These are phyloP conservation scores for Danio choprae DNA, from an alignment of 2,797 vertebrate genomes.

Conservation along the genomic window DNA sequence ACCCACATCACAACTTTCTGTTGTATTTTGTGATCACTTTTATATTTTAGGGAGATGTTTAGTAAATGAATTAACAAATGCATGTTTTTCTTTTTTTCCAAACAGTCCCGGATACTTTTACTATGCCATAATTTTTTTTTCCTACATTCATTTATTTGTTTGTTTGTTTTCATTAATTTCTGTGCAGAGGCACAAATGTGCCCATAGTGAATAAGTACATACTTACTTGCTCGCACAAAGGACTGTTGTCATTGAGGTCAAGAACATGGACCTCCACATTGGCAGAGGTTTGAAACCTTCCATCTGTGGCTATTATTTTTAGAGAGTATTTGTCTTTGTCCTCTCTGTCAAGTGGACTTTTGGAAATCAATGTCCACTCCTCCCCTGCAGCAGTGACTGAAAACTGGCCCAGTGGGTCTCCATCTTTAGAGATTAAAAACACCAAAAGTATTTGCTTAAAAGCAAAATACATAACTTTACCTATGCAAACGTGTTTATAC, in stretches of 20 bases:
- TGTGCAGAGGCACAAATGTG: neutral
- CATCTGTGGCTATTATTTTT: constrained; percentile 90
- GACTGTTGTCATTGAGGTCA: constrained; percentile 97
- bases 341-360: constrained; percentile 90
- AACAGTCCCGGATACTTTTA: too few relatives aligned
- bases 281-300: constrained; percentile 87
- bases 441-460: neutral
- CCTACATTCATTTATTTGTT: neutral
- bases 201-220: neutral
- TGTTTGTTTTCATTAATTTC: too few relatives aligned
- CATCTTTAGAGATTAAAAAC: constrained; percentile 78
- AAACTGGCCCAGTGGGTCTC: constrained; percentile 90
- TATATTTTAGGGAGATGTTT: neutral
- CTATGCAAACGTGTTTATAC: constrained; percentile 7
- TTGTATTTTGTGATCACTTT: neutral
- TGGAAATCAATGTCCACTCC: constrained; percentile 89
- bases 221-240: constrained; percentile 91
- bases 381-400: constrained; percentile 84
- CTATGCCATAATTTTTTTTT: neutral
- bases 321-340: constrained; percentile 85
- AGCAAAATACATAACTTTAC: constrained; percentile 4
- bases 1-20: neutral
- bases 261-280: constrained; percentile 89
- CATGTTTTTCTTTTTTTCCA: too few relatives aligned
- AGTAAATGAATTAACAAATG: too few relatives aligned